A percentile compares a stretch with the other conserved stretches of the same genome.
phyloP scores from a whole-genome alignment of 2,113 vertebrate species.

The Pterophyllum scalare region DNA sequence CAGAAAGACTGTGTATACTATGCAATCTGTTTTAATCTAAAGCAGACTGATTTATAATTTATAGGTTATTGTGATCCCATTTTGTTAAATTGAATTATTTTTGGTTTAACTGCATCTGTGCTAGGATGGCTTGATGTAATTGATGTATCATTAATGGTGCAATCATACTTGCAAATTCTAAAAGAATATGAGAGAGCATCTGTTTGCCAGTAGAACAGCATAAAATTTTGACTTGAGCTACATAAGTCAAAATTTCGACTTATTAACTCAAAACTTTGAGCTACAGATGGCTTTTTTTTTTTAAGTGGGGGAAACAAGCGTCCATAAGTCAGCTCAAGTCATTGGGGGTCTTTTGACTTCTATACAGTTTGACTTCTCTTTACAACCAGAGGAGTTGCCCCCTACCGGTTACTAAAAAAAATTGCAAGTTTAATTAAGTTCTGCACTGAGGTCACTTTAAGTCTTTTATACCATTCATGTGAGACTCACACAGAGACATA shows the following conservation, averaged over 20 bases:
- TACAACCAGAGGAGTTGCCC: background rate
- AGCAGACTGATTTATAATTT: background rate
- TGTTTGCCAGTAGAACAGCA: too few relatives aligned
- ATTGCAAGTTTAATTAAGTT: background rate
- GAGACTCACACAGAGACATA: constrained; percentile 13
- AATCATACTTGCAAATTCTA: too few relatives aligned
- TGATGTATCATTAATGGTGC: too few relatives aligned
- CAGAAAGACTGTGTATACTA: constrained; percentile 32
- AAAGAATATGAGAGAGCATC: too few relatives aligned
- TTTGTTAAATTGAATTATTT: background rate
- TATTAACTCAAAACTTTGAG: too few relatives aligned
- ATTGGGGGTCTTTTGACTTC: background rate
- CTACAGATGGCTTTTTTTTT: too few relatives aligned
- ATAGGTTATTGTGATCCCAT: background rate
- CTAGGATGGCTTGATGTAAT: too few relatives aligned
- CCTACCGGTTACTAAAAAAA: background rate
- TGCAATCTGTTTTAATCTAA: constrained; percentile 12
- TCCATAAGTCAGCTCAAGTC: background rate
- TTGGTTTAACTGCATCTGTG: too few relatives aligned
- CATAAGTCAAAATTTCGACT: too few relatives aligned
- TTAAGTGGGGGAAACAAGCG: too few relatives aligned
- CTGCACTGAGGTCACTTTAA: constrained; percentile 1
- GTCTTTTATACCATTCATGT: constrained; percentile 26
- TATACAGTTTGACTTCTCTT: background rate
- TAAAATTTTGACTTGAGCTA: too few relatives aligned